Percentiles rank a stretch among this genome's conserved stretches.
Conservation (phyloP, 2,888 invertebrate species). For the Flexamia atlantica region DNA sequence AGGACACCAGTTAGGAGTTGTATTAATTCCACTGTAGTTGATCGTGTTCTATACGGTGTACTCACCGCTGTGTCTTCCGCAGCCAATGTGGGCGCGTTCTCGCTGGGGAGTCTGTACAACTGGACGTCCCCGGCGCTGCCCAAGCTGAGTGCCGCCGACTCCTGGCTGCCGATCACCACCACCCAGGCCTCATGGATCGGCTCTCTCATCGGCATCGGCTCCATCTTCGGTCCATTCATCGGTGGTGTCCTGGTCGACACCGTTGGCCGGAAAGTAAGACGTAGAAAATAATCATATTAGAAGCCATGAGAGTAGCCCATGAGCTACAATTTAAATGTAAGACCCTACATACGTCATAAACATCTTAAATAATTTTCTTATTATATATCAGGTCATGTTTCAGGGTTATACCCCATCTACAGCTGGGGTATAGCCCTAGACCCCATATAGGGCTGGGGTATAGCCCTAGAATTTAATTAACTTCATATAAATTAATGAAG, state of each 20-base stretch:
- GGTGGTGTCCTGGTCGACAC: slow-evolving; percentile 81
- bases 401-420: no score
- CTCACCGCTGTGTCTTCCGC: slow-evolving; percentile 35
- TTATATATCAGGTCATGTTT: no score
- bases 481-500: no score
- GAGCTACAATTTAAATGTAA: no score
- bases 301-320: no score
- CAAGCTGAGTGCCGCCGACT: slow-evolving; percentile 73
- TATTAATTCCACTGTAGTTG: no score
- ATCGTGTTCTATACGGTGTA: not conserved
- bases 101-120: slow-evolving; percentile 74
- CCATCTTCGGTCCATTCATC: slow-evolving; percentile 76
- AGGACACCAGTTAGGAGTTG: no score
- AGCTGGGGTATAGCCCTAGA: no score
- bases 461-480: no score
- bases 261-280: slow-evolving; percentile 81
- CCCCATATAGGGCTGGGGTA: no score
- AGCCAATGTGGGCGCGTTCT: slow-evolving; percentile 76
- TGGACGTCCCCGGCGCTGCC: slow-evolving; percentile 76
- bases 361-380: no score
- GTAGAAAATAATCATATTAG: not conserved
- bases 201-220: slow-evolving; percentile 84
- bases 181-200: slow-evolving; percentile 86
- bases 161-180: slow-evolving; percentile 75
- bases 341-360: no score